Percentiles rank a stretch among this genome's conserved stretches.
These are phyloP conservation scores for Nineta flava DNA, from an alignment of 2,888 invertebrate genomes.

Conservation along the genomic window DNA sequence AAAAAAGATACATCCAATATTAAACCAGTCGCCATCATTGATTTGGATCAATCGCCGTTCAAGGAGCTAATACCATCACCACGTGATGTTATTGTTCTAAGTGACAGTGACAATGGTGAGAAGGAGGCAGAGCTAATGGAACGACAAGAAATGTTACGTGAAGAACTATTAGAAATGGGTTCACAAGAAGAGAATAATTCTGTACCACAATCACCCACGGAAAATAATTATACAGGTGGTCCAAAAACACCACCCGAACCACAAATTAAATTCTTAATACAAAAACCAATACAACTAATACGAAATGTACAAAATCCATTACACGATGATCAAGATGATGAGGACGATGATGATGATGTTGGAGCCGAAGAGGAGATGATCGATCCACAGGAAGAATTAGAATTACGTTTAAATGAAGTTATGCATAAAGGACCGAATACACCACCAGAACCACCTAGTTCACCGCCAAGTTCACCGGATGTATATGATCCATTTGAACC, in stretches of 20 bases:
- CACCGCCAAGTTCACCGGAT: constrained; percentile 58
- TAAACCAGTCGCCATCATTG: constrained; percentile 73
- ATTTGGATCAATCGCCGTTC: constrained; percentile 71
- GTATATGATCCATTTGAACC: constrained; percentile 87
- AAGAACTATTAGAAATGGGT: constrained; percentile 23
- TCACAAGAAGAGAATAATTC: constrained; percentile 20
- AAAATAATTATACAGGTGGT: constrained; percentile 26
- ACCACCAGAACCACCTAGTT: constrained; percentile 49
- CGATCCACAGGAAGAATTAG: constrained; percentile 16
- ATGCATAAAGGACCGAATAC: constrained; percentile 54
- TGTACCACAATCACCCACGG: constrained; percentile 4
- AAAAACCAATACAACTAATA: constrained; percentile 31
- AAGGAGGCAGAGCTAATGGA: constrained; percentile 25
- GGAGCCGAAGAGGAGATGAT: constrained; percentile 17
- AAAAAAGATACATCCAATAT: constrained; percentile 31
- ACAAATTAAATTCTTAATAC: constrained; percentile 42
- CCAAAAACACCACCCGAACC: constrained; percentile 65
- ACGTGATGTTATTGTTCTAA: constrained; percentile 64
- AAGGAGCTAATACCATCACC: constrained; percentile 69
- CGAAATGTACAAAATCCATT: constrained; percentile 42
- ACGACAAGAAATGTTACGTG: constrained; percentile 22
- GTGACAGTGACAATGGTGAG: constrained; percentile 57
- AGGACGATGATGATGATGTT: constrained; percentile 15
- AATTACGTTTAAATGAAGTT: constrained; percentile 14
- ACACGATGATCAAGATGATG: constrained; percentile 37